Base-by-base conservation (phyloP, 2,113 vertebrate species). In the Amblyopsis rosae region DNA sequence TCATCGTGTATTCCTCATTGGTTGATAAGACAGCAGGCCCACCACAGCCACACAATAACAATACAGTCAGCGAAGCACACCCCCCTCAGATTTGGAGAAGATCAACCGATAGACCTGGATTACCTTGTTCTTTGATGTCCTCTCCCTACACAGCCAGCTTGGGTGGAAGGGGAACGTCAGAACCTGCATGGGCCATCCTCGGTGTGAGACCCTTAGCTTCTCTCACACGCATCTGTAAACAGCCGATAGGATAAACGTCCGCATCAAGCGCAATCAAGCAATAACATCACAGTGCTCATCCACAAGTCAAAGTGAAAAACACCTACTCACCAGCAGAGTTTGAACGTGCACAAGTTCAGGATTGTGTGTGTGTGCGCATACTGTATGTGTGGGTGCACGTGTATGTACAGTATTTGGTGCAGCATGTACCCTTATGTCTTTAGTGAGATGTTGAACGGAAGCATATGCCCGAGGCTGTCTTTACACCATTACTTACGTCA, bases 101-200 rank as follows among this genome's bases (percentile, higher is more conserved):
- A 51, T 15, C 10, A 51, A 15, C 49, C 3, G 9, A 3, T 51
- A 12, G 13, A 15, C 13, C 1, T 1, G 13, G 11, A 15, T 81
- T 87, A 89, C 87, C 84, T 86, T 16, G 47, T 64, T 0, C 45
- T 60, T 33, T 41, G 7, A 41, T 17, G 16, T 59, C 47, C 45
- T 69, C 17, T 65, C 46, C 12, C 10, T 56, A 47, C 48, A 62
- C 54, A 16, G 45, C 57, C 69, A 33, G 53, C 16, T 9, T 3
- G 60, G 51, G 64, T 2, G 10, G 17, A 62, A 55, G 2, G 4
- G 11, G 55, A 45, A 62, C 56, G 54, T 76, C 59, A 70, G 64
- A 73, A 0, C 32, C 64, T 4, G 57, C 26, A 26, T 41, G 11
- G 49, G 13, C 49, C 49, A 15, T 13, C 49, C 10, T 11, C 9